These are phyloP conservation scores for Nycticorax nycticorax DNA, from an alignment of 2,113 vertebrate genomes.

Conservation along the genomic window DNA sequence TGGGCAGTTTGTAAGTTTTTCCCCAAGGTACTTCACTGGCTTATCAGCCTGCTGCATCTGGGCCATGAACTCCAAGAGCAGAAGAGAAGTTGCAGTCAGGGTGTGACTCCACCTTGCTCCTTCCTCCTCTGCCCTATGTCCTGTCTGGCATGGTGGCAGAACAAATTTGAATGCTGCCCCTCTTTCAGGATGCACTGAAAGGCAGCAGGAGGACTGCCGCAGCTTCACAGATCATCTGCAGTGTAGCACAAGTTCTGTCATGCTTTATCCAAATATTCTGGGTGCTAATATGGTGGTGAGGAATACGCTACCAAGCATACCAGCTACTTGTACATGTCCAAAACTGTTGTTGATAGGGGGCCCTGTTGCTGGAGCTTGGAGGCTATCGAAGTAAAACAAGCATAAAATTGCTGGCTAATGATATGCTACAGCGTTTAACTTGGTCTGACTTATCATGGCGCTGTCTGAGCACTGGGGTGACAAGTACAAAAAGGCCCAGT, in stretches of 20 bases:
- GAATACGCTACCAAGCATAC: neutral
- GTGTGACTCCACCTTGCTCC: neutral
- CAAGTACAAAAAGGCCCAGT: neutral
- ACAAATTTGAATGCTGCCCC: neutral
- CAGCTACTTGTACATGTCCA: accelerated
- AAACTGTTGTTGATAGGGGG: neutral
- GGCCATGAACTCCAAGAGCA: neutral
- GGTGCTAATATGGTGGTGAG: neutral
- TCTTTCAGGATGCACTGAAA: neutral
- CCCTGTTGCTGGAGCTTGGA: neutral
- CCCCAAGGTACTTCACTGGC: neutral
- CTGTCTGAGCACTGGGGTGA: neutral
- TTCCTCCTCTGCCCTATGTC: neutral
- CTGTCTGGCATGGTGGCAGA: neutral
- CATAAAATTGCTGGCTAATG: neutral
- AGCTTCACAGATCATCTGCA: neutral
- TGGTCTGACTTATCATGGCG: neutral
- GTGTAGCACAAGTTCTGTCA: neutral
- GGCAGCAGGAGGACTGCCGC: neutral
- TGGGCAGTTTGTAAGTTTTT: neutral
- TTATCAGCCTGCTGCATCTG: neutral
- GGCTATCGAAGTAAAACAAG: neutral
- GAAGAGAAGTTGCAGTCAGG: neutral
- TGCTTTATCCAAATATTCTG: neutral
- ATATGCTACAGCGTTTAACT: neutral